These are phyloP conservation scores for Amazona guildingii DNA, from an alignment of 2,113 vertebrate genomes.

Conservation along the genomic window DNA sequence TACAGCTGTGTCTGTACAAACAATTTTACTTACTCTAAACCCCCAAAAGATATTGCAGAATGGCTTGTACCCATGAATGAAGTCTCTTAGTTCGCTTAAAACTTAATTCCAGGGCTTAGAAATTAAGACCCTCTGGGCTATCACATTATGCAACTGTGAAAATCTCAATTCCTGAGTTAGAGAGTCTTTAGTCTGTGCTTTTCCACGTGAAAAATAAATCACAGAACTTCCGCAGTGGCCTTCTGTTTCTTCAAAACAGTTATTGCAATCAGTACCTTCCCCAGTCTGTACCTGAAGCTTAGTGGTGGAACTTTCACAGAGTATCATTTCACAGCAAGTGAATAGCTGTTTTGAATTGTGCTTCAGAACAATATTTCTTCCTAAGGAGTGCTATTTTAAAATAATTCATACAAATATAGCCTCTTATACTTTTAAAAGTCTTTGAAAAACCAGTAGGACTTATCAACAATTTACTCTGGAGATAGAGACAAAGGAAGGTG, in stretches of 20 bases:
- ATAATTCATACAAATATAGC: not conserved
- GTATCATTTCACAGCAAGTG: not conserved
- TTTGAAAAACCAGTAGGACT: not conserved
- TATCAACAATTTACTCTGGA: not conserved
- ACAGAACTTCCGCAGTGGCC: not conserved
- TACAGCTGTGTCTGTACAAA: not conserved
- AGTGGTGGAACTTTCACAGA: not conserved
- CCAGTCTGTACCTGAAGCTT: not conserved
- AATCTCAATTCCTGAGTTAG: not conserved
- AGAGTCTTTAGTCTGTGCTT: not conserved
- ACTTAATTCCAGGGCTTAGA: not conserved
- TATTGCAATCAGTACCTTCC: not conserved
- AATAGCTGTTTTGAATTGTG: not conserved
- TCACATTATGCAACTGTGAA: not conserved
- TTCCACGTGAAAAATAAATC: not conserved
- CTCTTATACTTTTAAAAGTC: not conserved
- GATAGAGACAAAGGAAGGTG: not conserved
- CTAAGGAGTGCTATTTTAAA: not conserved
- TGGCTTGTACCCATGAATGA: not conserved
- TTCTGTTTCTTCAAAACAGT: not conserved
- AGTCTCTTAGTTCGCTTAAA: not conserved
- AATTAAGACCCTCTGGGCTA: not conserved
- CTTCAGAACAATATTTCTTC: not conserved
- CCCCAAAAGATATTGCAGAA: not conserved
- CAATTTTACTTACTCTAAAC: not conserved